A percentile compares a stretch with the other conserved stretches of the same genome.
phyloP scores from a whole-genome alignment of 2,113 vertebrate genomes.

The Rhabdomys dilectus region DNA sequence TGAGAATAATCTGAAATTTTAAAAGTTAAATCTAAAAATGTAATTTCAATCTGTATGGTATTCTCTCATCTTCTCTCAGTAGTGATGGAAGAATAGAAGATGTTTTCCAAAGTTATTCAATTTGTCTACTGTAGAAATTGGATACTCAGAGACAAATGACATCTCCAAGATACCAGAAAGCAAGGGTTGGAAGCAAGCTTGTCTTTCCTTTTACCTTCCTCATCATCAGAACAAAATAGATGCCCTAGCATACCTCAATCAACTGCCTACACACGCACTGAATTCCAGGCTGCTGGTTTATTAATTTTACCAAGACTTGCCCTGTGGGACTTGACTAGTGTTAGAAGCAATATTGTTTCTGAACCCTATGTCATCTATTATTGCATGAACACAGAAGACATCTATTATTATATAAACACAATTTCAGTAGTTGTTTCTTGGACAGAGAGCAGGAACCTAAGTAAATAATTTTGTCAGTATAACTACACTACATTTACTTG shows the following conservation, averaged over 20 bases:
- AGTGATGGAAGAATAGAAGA: not conserved
- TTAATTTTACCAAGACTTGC: constrained; percentile 36
- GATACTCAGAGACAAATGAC: not conserved
- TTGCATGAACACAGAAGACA: constrained; percentile 6
- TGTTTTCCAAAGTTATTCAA: not conserved
- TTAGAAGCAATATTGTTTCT: constrained; percentile 24
- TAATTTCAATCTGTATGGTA: not conserved
- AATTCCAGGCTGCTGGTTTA: not conserved
- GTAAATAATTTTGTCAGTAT: not conserved
- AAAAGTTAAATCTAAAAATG: constrained; percentile 37
- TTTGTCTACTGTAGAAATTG: not conserved
- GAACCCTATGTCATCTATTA: constrained; percentile 33
- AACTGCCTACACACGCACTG: not conserved
- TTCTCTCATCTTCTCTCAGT: constrained; percentile 20
- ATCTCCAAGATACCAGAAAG: not conserved
- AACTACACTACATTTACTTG: not conserved
- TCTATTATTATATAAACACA: constrained; percentile 42
- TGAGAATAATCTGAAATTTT: not conserved
- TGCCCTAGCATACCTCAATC: not conserved
- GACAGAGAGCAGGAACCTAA: constrained; percentile 41
- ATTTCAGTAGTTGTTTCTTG: constrained; percentile 62
- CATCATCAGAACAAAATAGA: not conserved
- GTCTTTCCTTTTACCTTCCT: not conserved
- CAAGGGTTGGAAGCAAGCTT: not conserved
- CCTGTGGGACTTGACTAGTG: not conserved